Base-by-base conservation (phyloP, 2,797 vertebrate species). In the Xenopus petersii region DNA sequence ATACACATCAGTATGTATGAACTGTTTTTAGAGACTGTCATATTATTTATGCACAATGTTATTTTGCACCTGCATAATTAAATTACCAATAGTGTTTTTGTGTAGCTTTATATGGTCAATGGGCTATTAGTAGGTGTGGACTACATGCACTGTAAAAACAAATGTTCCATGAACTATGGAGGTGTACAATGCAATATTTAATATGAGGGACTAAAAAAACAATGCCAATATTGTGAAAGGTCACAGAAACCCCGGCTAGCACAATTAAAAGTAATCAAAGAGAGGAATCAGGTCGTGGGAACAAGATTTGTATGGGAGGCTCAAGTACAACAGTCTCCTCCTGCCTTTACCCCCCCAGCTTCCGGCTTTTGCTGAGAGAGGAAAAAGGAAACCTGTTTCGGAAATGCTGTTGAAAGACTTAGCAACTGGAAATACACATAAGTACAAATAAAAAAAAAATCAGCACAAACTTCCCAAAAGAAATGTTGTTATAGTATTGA, bases 381-480 rank as follows among this genome's bases (percentile, higher is more conserved):
- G 76, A 78, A 78, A 73, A 65, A 78, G 76, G 76, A 78, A 78
- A 78, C 71, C 49, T 9, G 70, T 73, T 69, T 59, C 69, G 76
- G 76, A 78, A 78, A 73, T 21, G 15, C 49, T 77, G 71, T 54
- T 69, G 51, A 58, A 64, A 62, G 56, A 68, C 56, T 56, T 66
- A 48, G 48, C 33, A 62, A 49, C 54, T 78, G 71, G 62, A 54
- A 73, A 78, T 64, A 56, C 64, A 64, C 54, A 73, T 21, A 24
- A 64, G 11, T n/a, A 42, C 64, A 77, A 46, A 51, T 55, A 55
- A 60, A 51, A 2, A 30, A 16, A 55, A 6, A 56, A 56, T 56
- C 16, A 56, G 63, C 58, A 58, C 63, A 67, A 73, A 21, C 26
- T 63, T 59, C 72, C 64, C 55, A 58, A 67, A 60, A 33, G 30